Evolutionary conservation across 2,113 vertebrate genomes (phyloP).

Genomic region (Pangasianodon gigas): DNA sequence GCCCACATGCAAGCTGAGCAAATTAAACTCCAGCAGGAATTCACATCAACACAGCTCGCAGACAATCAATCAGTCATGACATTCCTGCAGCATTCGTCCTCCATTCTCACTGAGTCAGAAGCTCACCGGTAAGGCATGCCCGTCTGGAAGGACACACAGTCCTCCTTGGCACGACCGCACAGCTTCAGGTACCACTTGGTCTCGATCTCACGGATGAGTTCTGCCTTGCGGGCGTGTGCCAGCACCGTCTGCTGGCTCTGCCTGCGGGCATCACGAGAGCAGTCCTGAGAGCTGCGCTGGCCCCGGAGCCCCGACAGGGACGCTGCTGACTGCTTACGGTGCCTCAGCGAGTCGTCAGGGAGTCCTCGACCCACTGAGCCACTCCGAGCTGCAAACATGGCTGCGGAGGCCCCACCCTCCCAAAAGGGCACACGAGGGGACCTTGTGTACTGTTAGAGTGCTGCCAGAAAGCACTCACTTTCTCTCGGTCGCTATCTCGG

Average conservation of each 20-base stretch:
- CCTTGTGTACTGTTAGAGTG: neutral
- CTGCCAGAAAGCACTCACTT: neutral
- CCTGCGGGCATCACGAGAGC: conserved; percentile 67
- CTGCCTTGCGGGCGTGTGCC: conserved; percentile 73
- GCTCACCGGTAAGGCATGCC: conserved; percentile 95
- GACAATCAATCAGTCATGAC: neutral
- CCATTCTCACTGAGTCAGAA: conserved; percentile 36
- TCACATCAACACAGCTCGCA: neutral
- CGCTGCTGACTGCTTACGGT: conserved; percentile 80
- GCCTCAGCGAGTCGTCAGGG: conserved; percentile 67
- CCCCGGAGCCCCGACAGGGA: conserved; percentile 71
- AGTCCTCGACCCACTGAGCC: conserved; percentile 75
- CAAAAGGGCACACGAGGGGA: neutral
- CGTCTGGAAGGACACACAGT: conserved; percentile 77
- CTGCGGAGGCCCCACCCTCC: conserved; percentile 31
- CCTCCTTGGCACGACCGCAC: conserved; percentile 82
- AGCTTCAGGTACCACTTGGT: conserved; percentile 89
- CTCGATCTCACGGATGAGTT: conserved; percentile 84
- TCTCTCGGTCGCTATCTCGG: conserved; percentile 19
- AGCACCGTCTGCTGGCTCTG: conserved; percentile 66
- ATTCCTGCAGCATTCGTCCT: neutral
- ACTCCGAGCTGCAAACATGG: conserved; percentile 86
- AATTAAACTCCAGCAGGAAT: neutral
- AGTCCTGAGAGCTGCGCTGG: conserved; percentile 76
- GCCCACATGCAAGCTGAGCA: conserved; percentile 26